Percentiles rank a stretch among this genome's conserved stretches.
phyloP scores from a whole-genome alignment of 2,797 vertebrate species.

The Sebastes nivosus region DNA sequence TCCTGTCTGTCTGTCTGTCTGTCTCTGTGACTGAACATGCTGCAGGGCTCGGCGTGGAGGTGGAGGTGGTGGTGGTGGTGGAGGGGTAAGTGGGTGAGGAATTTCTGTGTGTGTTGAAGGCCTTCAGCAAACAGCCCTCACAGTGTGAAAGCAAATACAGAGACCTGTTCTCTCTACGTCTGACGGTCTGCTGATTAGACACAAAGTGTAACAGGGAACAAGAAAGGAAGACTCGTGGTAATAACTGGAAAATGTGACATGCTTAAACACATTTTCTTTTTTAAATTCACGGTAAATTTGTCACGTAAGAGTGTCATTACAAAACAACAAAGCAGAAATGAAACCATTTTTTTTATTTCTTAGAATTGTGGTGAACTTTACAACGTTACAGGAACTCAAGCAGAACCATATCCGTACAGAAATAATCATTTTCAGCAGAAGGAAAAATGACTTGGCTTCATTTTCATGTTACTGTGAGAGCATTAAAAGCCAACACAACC shows the following conservation, averaged over 20 bases:
- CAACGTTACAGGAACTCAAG: not conserved
- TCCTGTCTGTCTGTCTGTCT: constrained; percentile 53
- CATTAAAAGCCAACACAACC: constrained; percentile 43
- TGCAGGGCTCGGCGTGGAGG: constrained; percentile 7
- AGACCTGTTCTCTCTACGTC: constrained; percentile 18
- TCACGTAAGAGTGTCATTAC: not conserved
- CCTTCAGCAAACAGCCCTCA: constrained; percentile 80
- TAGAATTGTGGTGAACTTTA: not conserved
- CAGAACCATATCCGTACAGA: not conserved
- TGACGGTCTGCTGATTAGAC: constrained; percentile 7
- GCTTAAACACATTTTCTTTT: not conserved
- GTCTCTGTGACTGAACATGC: constrained; percentile 32
- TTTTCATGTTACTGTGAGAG: constrained; percentile 35
- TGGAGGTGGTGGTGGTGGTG: constrained; percentile 3
- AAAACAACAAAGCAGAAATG: constrained; percentile 25
- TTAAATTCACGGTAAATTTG: not conserved
- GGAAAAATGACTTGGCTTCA: constrained; percentile 4
- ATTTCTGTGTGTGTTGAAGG: constrained; percentile 78
- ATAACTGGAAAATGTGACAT: not conserved
- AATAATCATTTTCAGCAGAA: not conserved
- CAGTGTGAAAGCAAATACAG: constrained; percentile 66
- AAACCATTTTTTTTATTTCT: constrained; percentile 10
- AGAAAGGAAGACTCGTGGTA: not conserved
- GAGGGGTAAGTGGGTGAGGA: constrained; percentile 78
- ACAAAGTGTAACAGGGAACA: not conserved